Evolutionary conservation across 2,113 vertebrate species (phyloP).

Genomic region (Ciconia stormi): DNA sequence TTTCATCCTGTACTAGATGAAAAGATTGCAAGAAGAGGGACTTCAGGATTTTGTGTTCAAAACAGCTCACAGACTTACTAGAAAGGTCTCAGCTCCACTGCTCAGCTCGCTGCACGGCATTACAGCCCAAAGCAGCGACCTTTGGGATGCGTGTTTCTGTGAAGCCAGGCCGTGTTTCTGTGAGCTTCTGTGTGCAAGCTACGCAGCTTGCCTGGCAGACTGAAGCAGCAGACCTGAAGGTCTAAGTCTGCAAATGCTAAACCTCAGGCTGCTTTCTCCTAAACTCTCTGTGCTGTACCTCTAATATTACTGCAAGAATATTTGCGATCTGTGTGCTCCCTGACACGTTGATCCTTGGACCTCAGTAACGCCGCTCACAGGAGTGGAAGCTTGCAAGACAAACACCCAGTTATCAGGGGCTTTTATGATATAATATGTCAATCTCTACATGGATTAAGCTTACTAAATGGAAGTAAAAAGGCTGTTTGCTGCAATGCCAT

Average conservation of each 20-base stretch:
- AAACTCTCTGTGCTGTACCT: background rate
- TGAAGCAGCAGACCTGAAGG: background rate
- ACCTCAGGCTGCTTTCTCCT: background rate
- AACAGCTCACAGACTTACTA: background rate
- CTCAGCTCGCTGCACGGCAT: accelerated
- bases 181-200: too few species aligned
- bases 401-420: background rate
- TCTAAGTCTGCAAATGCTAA: background rate
- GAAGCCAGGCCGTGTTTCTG: background rate
- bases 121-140: background rate
- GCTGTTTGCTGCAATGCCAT: background rate
- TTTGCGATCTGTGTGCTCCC: accelerated
- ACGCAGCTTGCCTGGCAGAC: background rate
- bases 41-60: background rate
- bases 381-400: background rate
- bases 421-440: background rate
- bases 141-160: background rate
- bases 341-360: background rate
- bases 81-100: background rate
- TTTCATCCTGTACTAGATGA: background rate
- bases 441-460: background rate
- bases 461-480: background rate
- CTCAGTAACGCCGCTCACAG: accelerated
- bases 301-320: background rate
- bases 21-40: background rate